Percentiles rank a stretch among this genome's conserved stretches.
phyloP scores from a whole-genome alignment of 2,888 invertebrate genomes.

The Ommatoiulus sabulosus region DNA sequence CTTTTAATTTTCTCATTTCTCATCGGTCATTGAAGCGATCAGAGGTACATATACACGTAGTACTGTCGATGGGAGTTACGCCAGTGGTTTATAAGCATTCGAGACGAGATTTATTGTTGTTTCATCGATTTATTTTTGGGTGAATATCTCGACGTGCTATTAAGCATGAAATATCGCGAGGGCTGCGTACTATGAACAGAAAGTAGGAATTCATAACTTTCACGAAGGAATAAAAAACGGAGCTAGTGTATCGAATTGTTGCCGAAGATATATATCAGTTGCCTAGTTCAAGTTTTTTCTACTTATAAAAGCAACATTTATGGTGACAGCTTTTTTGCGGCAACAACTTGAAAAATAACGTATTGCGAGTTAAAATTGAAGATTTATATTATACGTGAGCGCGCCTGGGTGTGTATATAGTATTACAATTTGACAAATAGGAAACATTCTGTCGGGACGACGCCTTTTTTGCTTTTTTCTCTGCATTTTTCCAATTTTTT shows the following conservation, averaged over 20 bases:
- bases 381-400: neutral
- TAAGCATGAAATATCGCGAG: neutral
- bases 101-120: neutral
- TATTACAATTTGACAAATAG: neutral
- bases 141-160: constrained; percentile 29
- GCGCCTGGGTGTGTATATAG: neutral
- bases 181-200: neutral
- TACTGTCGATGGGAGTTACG: neutral
- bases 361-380: constrained; percentile 35
- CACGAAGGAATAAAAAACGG: neutral
- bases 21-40: no score
- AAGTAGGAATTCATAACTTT: constrained; percentile 39
- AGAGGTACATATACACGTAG: no score
- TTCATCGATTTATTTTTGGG: constrained; percentile 30
- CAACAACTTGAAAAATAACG: neutral
- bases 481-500: neutral
- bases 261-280: neutral
- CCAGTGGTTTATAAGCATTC: neutral
- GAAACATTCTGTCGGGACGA: neutral
- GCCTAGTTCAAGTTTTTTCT: neutral
- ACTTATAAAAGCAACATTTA: constrained; percentile 40
- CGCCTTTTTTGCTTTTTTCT: neutral
- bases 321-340: constrained; percentile 27
- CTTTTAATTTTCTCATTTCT: neutral
- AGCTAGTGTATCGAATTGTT: constrained; percentile 37